Evolutionary conservation across 2,113 vertebrate species (phyloP).

Genomic region (Agapornis roseicollis): DNA sequence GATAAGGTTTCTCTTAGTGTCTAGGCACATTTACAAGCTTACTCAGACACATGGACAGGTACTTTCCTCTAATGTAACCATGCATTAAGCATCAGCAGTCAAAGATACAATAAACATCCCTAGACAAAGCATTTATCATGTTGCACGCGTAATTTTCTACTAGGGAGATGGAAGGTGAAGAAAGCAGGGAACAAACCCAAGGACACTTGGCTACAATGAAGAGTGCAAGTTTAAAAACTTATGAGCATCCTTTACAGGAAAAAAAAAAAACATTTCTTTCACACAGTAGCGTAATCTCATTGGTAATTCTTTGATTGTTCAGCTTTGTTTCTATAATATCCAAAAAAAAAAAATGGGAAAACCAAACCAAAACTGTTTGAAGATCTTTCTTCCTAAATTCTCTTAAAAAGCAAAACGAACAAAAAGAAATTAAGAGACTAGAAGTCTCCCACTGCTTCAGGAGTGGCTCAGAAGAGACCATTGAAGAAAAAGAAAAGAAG

Average conservation of each 20-base stretch:
- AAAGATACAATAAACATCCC: neutral
- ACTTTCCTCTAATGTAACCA: neutral
- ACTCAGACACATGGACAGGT: neutral
- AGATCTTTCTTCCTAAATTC: neutral
- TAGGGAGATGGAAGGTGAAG: neutral
- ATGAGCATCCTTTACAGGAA: neutral
- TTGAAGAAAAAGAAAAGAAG: neutral
- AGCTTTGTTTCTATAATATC: neutral
- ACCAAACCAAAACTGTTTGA: neutral
- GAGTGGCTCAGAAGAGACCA: neutral
- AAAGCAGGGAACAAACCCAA: neutral
- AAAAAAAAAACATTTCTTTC: neutral
- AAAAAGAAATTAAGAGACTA: neutral
- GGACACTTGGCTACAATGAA: neutral
- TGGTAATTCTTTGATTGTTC: neutral
- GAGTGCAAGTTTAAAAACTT: neutral
- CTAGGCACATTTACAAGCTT: neutral
- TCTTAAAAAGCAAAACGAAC: neutral
- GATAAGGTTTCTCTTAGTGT: slow-evolving; percentile 5
- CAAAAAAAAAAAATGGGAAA: neutral
- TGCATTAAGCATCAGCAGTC: neutral
- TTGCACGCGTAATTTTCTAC: neutral
- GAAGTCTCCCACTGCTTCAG: neutral
- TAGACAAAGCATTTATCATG: neutral
- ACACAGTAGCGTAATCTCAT: neutral